Evolutionary conservation across 1,140 invertebrate species (phyloP).

Genomic region (Sycophila sp.): DNA sequence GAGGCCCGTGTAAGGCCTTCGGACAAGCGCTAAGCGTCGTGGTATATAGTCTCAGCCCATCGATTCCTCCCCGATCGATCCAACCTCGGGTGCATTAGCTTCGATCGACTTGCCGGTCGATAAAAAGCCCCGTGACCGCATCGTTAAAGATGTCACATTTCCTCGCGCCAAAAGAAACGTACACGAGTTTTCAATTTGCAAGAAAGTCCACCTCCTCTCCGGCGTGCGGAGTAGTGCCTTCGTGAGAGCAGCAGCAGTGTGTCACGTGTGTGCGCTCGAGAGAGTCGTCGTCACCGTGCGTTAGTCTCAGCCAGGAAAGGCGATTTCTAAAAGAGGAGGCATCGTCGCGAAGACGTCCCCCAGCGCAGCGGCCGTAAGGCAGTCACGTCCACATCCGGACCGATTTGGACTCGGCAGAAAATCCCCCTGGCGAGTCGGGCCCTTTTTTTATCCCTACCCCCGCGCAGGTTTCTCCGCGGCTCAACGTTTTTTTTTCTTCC

Average conservation of each 20-base stretch:
- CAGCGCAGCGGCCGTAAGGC: neutral
- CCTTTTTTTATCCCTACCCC: no score
- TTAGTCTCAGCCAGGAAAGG: neutral
- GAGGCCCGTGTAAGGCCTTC: no score
- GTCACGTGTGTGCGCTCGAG: neutral
- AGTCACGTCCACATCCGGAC: neutral
- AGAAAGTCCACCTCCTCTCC: neutral
- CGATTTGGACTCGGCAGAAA: neutral
- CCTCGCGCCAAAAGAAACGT: constrained; percentile 2
- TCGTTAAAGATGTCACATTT: constrained; percentile 18
- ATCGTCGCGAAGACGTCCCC: neutral
- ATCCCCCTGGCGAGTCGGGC: no score
- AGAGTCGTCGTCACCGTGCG: neutral
- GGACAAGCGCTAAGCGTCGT: no score
- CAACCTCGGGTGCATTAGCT: no score
- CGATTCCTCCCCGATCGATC: no score
- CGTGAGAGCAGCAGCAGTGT: neutral
- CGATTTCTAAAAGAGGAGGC: constrained; percentile 18
- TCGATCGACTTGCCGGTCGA: no score
- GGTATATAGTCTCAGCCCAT: no score
- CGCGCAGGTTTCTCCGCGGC: constrained; percentile 3
- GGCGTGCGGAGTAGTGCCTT: no score
- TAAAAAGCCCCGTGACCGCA: constrained; percentile 13
- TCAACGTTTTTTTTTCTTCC: neutral
- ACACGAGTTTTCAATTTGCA: constrained; percentile 36